A percentile compares a stretch with the other conserved stretches of the same genome.
Conservation (phyloP, 2,113 vertebrate genomes). For the Jaculus jaculus region DNA sequence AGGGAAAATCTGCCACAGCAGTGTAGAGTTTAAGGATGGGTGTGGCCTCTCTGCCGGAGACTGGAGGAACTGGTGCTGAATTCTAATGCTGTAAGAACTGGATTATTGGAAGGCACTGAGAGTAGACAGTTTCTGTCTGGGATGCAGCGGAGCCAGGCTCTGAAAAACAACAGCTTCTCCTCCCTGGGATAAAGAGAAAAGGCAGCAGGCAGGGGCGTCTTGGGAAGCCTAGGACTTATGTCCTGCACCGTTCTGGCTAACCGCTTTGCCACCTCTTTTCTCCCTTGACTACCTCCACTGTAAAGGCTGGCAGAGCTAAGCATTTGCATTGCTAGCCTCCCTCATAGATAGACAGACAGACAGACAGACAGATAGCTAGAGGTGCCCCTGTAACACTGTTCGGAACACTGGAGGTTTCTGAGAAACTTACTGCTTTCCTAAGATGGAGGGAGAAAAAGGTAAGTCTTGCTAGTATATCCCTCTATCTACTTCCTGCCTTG, state of each 20-base stretch:
- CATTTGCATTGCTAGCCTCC: background rate
- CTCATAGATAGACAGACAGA: background rate
- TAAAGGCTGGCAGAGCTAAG: background rate
- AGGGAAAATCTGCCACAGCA: background rate
- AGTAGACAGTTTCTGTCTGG: background rate
- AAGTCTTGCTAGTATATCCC: background rate
- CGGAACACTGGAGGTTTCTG: background rate
- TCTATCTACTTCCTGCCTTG: background rate
- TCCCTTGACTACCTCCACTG: background rate
- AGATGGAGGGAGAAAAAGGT: background rate
- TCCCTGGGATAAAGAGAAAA: background rate
- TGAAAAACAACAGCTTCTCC: background rate
- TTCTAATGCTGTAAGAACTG: constrained; percentile 8
- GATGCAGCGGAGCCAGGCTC: background rate
- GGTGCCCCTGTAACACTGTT: background rate
- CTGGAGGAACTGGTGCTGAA: constrained; percentile 1
- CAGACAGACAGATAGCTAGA: too few species aligned
- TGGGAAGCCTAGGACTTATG: background rate
- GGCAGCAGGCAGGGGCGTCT: background rate
- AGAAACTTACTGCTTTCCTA: constrained; percentile 30
- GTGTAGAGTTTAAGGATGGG: background rate
- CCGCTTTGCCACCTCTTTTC: background rate
- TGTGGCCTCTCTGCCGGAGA: background rate
- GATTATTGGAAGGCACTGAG: background rate
- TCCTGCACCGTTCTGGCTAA: background rate